phyloP scores from a whole-genome alignment of 1,140 invertebrate genomes.

The Lucilia cuprina region DNA sequence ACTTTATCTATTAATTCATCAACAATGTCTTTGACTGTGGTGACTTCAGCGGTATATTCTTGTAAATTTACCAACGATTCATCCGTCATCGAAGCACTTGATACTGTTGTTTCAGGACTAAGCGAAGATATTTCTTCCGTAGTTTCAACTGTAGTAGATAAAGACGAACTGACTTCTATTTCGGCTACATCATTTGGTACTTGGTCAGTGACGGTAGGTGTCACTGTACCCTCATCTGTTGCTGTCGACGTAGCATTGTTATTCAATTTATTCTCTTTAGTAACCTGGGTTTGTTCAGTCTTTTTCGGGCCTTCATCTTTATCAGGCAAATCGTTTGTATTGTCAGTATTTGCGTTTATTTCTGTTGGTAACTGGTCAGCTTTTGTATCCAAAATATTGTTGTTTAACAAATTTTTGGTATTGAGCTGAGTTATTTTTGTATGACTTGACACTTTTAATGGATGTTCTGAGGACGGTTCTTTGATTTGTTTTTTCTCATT shows the following conservation, averaged over 20 bases:
- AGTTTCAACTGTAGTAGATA: constrained; percentile 42
- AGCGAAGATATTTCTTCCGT: constrained; percentile 44
- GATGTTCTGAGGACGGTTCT: constrained; percentile 11
- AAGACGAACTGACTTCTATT: constrained; percentile 43
- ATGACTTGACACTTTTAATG: constrained; percentile 11
- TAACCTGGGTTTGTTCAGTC: constrained; percentile 37
- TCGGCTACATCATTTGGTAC: constrained; percentile 47
- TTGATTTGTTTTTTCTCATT: constrained; percentile 52
- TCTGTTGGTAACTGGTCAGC: background rate
- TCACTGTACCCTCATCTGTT: constrained; percentile 22
- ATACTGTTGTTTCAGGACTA: constrained; percentile 42
- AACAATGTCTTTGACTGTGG: constrained; percentile 53
- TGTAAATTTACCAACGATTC: constrained; percentile 39
- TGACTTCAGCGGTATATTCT: constrained; percentile 39
- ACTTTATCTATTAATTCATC: constrained; percentile 57
- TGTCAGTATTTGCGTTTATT: background rate
- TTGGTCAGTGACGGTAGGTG: constrained; percentile 41
- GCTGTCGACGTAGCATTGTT: constrained; percentile 30
- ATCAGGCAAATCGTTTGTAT: background rate
- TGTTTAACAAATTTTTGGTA: constrained; percentile 56
- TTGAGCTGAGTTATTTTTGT: constrained; percentile 50
- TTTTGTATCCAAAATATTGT: constrained; percentile 44
- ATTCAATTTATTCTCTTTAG: constrained; percentile 33
- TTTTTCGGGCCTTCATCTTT: constrained; percentile 29
- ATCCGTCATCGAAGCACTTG: constrained; percentile 38